phyloP scores from a whole-genome alignment of 2,797 vertebrate genomes.

The Parauchenoglanis ngamensis region DNA sequence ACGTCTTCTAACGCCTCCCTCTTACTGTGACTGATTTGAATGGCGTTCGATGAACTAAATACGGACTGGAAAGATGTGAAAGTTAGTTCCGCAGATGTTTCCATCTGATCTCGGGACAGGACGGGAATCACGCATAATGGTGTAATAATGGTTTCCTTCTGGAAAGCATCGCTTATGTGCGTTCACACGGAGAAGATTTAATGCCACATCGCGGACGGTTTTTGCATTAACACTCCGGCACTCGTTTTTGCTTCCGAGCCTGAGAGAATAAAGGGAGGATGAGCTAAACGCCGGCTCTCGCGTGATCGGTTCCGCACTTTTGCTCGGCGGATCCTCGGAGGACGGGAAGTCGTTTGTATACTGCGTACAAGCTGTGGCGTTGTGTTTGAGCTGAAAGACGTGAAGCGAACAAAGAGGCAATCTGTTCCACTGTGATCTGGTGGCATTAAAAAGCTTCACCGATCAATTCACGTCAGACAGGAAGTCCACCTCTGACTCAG shows the following conservation, averaged over 20 bases:
- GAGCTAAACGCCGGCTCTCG: background rate
- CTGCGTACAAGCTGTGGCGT: background rate
- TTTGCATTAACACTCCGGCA: conserved; percentile 68
- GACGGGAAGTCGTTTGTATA: background rate
- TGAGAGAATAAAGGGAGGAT: conserved; percentile 7
- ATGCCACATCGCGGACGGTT: conserved; percentile 71
- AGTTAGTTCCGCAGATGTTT: conserved; percentile 9
- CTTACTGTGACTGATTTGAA: background rate
- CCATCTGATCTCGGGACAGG: conserved; percentile 37
- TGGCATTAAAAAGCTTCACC: conserved; percentile 11
- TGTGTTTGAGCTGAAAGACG: conserved; percentile 16
- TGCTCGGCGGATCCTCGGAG: background rate
- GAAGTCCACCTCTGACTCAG: background rate
- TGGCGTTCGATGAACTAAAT: too few species aligned
- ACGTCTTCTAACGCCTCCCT: background rate
- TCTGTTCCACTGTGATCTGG: background rate
- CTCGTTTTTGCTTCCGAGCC: conserved; percentile 29
- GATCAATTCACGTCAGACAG: background rate
- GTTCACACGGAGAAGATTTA: conserved; percentile 71
- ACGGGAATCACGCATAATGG: conserved; percentile 63
- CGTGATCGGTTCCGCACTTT: background rate
- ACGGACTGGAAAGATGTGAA: background rate
- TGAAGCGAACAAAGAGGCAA: conserved; percentile 33
- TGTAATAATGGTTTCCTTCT: conserved; percentile 70
- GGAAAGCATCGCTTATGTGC: conserved; percentile 73